Conservation (phyloP, 2,113 vertebrate species). For the Gopherus flavomarginatus region DNA sequence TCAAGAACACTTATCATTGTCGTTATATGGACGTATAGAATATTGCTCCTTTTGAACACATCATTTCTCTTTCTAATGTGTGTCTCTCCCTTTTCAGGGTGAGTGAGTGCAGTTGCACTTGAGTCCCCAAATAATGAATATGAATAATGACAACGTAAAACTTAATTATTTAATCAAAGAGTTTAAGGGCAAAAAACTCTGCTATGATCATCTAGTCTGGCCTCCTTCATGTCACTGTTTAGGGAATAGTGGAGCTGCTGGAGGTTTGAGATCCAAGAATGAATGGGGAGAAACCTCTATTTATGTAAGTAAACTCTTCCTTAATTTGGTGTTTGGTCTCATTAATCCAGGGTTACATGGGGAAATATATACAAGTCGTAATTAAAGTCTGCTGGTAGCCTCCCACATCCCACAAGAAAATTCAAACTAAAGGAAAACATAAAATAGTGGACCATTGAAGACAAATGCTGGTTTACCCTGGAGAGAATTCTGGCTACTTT, state of each 20-base stretch:
- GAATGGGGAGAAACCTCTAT: neutral
- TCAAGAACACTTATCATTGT: fast-evolving
- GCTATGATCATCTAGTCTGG: neutral
- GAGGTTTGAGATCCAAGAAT: neutral
- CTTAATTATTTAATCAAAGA: neutral
- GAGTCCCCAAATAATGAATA: neutral
- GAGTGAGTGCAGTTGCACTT: neutral
- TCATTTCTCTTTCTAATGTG: neutral
- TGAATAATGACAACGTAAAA: neutral
- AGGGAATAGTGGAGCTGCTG: neutral
- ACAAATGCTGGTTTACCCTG: neutral
- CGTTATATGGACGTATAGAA: neutral
- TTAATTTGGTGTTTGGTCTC: neutral
- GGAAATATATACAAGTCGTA: neutral
- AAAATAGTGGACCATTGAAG: neutral
- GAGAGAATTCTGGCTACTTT: neutral
- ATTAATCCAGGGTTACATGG: neutral
- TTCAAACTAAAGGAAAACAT: neutral
- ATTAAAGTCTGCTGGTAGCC: conserved; percentile 1
- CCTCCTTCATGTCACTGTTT: neutral
- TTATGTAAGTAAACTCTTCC: neutral
- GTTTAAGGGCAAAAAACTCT: neutral
- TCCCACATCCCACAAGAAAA: neutral
- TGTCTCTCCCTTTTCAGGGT: neutral
- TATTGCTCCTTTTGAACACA: neutral